Evolutionary conservation across 2,797 vertebrate genomes (phyloP), one percentile per base, ranked within the genome.

Genomic region (Lepus townsendii): DNA sequence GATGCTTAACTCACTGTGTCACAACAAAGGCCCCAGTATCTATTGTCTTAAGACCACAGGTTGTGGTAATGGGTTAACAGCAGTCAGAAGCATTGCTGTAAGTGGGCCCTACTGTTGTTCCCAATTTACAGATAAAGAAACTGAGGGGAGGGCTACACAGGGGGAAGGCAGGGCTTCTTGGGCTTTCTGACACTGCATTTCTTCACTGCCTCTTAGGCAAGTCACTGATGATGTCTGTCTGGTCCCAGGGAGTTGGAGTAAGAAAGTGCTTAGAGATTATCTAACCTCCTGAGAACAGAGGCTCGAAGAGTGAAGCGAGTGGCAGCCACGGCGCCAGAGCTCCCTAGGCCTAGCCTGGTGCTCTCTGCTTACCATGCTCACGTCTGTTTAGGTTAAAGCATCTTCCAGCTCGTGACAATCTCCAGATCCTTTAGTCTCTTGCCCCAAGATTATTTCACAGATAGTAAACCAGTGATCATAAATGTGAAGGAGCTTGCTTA

Each of bases 281-380:
- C 22, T 73, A 38, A 88, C 2, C 26, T 42, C 5, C 8, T n/a
- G 38, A 27, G 5, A 38, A 47, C 35, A 26, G 66, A 88, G 50
- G 38, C 4, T 30, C 12, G 1, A 26, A 69, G 32, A 47, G 12
- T 7, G 4, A 17, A 30, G 9, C 5, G n/a, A 16, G 16, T 0
- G 11, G 54, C 84, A n/a, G 42, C 52, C 12, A 30, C 5, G 6
- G 38, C n/a, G n/a, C 12, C 66, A 5, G 66, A 10, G 3, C 35
- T 26, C 27, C 42, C 22, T 3, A 14, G 3, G 14, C 8, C 87
- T 24, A 47, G 4, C 12, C 14, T 24, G 22, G 32, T 17, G 42
- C 30, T 83, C 32, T 86, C 42, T 66, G 38, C 14, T 19, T 12
- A 42, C 54, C 62, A 27, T 1, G 11, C 30, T 78, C 22, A 73